Conservation (phyloP, 2,797 vertebrate species). For the Harpagifer antarcticus region DNA sequence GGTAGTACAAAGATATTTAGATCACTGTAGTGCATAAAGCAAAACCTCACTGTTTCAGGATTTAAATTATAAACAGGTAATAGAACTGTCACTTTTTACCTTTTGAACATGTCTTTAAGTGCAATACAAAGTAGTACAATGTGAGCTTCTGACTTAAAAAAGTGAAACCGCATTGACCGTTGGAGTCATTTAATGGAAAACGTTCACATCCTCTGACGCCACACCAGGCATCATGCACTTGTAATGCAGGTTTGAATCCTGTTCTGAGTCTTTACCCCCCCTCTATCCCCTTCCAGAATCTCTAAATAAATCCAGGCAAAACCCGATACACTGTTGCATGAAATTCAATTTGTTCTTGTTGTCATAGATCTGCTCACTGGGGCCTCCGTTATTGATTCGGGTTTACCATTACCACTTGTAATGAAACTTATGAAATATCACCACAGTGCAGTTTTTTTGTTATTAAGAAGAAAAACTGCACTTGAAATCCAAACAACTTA, state of each 20-base stretch:
- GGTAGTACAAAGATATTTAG: no score
- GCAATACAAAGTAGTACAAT: no score
- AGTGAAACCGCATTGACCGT: no score
- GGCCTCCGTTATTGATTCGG: conserved; percentile 13
- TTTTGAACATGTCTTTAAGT: no score
- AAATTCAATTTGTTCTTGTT: not conserved
- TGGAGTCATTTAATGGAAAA: no score
- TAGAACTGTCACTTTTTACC: no score
- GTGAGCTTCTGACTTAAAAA: no score
- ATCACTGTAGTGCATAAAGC: no score
- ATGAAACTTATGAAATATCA: conserved; percentile 41
- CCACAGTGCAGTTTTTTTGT: conserved; percentile 42
- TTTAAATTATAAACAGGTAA: no score
- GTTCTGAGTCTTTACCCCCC: not conserved
- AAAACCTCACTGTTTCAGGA: no score
- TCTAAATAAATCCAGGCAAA: not conserved
- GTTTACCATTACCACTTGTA: conserved; percentile 28
- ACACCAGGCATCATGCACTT: not conserved
- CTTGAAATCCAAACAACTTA: conserved; percentile 51
- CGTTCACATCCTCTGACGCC: not conserved
- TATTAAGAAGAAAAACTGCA: conserved; percentile 17
- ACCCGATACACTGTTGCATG: not conserved
- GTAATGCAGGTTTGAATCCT: not conserved
- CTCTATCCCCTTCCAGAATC: not conserved
- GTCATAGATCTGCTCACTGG: conserved; percentile 26